phyloP scores from a whole-genome alignment of 2,888 invertebrate genomes.

The Tetranychus truncatus region DNA sequence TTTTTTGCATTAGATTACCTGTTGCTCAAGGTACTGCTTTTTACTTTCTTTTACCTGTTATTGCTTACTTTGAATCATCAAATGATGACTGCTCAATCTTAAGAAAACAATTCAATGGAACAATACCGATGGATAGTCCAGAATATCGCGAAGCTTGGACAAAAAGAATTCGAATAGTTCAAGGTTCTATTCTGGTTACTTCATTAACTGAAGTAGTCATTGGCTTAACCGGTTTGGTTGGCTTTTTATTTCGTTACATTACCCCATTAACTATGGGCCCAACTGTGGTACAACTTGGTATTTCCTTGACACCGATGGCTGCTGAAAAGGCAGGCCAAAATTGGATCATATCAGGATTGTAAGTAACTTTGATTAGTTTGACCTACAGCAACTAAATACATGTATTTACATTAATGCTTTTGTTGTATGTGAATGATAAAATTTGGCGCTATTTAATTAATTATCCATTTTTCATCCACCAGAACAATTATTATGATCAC shows the following conservation, averaged over 20 bases:
- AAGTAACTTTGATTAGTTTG: conserved; percentile 30
- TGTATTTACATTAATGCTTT: no score
- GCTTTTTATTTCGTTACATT: conserved; percentile 51
- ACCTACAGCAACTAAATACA: not conserved
- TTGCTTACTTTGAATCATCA: conserved; percentile 52
- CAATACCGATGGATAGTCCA: not conserved
- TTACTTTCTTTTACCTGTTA: conserved; percentile 55
- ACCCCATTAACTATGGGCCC: conserved; percentile 68
- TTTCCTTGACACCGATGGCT: conserved; percentile 63
- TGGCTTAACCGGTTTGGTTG: conserved; percentile 51
- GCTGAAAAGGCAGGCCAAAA: conserved; percentile 59
- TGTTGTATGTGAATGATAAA: no score
- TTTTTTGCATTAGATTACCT: conserved; percentile 27
- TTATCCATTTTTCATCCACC: conserved; percentile 28
- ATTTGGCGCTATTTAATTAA: not conserved
- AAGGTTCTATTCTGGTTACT: conserved; percentile 61
- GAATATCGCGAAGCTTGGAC: conserved; percentile 41
- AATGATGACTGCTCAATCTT: conserved; percentile 44
- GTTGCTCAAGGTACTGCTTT: conserved; percentile 47
- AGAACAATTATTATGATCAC: conserved; percentile 56
- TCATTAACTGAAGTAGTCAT: conserved; percentile 55
- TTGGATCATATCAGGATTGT: conserved; percentile 66
- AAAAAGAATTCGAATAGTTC: conserved; percentile 51
- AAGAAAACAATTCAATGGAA: conserved; percentile 29
- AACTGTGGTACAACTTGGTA: conserved; percentile 59